phyloP scores from a whole-genome alignment of 37 sponge, comb jelly and placozoan species.

The Mnemiopsis leidyi region DNA sequence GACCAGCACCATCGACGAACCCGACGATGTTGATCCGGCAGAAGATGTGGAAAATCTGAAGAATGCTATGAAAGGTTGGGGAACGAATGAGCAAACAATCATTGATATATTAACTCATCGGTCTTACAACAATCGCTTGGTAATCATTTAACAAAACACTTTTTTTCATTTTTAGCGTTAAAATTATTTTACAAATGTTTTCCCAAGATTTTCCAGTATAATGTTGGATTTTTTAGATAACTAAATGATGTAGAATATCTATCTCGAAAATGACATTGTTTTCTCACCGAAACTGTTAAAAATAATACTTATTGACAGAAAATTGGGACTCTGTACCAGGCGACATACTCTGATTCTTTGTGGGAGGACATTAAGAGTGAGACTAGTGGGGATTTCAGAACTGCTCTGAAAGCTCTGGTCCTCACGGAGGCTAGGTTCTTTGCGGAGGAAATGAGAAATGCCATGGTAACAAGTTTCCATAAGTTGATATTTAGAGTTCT shows the following conservation, averaged over 20 bases:
- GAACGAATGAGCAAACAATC: background rate
- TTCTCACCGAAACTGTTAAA: too few relatives aligned
- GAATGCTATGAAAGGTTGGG: slow-evolving; percentile 5
- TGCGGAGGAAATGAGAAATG: slow-evolving; percentile 38
- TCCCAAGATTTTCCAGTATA: too few relatives aligned
- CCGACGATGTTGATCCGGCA: background rate
- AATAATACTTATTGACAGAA: too few relatives aligned
- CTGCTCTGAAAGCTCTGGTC: background rate
- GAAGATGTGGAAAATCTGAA: background rate
- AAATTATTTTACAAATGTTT: too few relatives aligned
- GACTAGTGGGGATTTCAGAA: background rate
- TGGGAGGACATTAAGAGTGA: slow-evolving; percentile 16
- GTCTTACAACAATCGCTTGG: slow-evolving; percentile 1
- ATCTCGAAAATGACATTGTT: too few relatives aligned
- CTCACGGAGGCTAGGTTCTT: background rate
- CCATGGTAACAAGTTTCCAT: too few relatives aligned
- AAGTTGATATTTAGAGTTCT: too few relatives aligned
- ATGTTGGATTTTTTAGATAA: too few relatives aligned
- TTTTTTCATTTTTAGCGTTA: too few relatives aligned
- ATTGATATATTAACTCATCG: background rate
- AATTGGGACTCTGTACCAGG: background rate
- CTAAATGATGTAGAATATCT: too few relatives aligned
- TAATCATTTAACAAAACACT: too few relatives aligned
- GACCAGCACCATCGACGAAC: background rate
- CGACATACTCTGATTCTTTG: background rate